Evolutionary conservation across 1,140 invertebrate species (phyloP).

Genomic region (Metaphire vulgaris): DNA sequence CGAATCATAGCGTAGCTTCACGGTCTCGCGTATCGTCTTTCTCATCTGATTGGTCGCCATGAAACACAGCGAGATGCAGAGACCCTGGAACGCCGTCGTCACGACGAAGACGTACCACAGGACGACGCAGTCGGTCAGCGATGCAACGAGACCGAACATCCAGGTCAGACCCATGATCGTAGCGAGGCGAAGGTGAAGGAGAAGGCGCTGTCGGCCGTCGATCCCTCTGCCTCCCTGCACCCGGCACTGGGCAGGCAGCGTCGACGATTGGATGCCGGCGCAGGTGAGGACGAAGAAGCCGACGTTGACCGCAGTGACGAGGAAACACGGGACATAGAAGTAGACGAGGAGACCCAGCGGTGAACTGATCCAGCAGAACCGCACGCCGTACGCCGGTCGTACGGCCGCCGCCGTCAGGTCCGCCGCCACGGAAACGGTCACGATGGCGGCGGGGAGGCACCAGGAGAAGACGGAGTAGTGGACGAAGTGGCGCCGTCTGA

Average conservation of each 20-base stretch:
- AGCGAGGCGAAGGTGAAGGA: constrained; percentile 55
- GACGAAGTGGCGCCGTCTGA: constrained; percentile 44
- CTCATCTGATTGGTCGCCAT: not conserved
- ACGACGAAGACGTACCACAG: constrained; percentile 35
- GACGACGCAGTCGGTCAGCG: constrained; percentile 27
- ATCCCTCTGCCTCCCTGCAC: not conserved
- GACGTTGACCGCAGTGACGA: constrained; percentile 41
- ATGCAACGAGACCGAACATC: constrained; percentile 41
- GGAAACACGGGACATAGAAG: constrained; percentile 42
- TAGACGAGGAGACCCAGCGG: constrained; percentile 38
- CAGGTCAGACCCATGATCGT: constrained; percentile 47
- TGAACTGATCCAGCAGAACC: constrained; percentile 51
- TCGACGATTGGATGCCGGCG: constrained; percentile 51
- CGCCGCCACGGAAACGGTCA: constrained; percentile 48
- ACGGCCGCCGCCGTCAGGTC: constrained; percentile 40
- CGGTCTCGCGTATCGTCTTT: not conserved
- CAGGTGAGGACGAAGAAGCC: constrained; percentile 41
- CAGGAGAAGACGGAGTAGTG: constrained; percentile 56
- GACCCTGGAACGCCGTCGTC: constrained; percentile 37
- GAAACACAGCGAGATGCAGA: constrained; percentile 30
- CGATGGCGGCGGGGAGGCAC: constrained; percentile 52
- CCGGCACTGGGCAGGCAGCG: not conserved
- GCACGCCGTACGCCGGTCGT: constrained; percentile 35
- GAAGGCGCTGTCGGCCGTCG: constrained; percentile 34
- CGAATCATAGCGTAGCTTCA: not conserved